Evolutionary conservation across 2,797 vertebrate genomes (phyloP).

Genomic region (Capromys pilorides): DNA sequence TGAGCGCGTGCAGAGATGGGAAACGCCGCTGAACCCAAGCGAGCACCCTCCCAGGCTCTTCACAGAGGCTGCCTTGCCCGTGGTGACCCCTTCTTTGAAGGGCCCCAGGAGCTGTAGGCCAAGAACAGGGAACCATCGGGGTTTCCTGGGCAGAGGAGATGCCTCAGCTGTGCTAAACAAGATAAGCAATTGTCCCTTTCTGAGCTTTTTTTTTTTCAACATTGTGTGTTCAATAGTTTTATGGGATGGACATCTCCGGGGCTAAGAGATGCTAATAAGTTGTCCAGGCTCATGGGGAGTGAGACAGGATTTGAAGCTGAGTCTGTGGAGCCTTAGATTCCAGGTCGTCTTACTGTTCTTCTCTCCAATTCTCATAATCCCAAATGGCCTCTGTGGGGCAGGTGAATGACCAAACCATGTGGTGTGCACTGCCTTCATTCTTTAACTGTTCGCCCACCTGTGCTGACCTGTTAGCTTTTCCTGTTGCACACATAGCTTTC

Average conservation of each 20-base stretch:
- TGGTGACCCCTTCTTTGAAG: not conserved
- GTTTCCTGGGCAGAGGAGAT: not conserved
- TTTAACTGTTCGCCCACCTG: not conserved
- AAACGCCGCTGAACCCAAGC: not conserved
- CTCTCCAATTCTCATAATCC: not conserved
- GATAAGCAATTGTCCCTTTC: not conserved
- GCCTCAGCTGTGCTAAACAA: not conserved
- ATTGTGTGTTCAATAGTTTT: not conserved
- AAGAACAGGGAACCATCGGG: not conserved
- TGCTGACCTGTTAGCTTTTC: not conserved
- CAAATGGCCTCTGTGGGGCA: not conserved
- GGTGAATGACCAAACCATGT: not conserved
- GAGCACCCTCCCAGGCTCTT: not conserved
- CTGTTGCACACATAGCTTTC: not conserved
- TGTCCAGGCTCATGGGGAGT: not conserved
- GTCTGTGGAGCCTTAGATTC: not conserved
- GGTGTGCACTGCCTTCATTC: not conserved
- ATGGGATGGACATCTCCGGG: not conserved
- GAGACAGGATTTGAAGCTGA: not conserved
- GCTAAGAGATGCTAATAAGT: not conserved
- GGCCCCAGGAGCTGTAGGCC: too few relatives aligned
- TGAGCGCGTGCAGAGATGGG: constrained; percentile 26
- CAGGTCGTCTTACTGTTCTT: not conserved
- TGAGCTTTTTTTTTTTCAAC: not conserved
- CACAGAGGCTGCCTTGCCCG: not conserved